phyloP scores from a whole-genome alignment of 2,797 vertebrate genomes.

The Alectoris magna region DNA sequence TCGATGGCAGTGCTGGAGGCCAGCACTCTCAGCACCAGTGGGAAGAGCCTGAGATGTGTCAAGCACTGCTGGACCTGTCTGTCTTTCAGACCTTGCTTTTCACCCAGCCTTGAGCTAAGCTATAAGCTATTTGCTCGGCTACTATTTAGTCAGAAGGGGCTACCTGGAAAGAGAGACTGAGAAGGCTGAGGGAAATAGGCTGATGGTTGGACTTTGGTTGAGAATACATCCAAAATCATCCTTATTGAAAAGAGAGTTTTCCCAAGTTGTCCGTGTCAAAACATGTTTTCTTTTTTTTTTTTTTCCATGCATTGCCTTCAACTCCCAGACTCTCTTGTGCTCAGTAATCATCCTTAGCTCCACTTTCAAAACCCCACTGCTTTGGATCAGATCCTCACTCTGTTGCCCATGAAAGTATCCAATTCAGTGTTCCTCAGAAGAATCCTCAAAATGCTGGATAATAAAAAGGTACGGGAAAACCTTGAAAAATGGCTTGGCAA shows the following conservation, averaged over 20 bases:
- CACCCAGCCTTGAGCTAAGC: background rate
- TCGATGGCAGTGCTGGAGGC: background rate
- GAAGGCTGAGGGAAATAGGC: background rate
- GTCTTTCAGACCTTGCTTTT: background rate
- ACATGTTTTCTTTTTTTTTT: background rate
- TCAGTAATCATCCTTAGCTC: fast-evolving
- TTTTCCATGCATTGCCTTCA: background rate
- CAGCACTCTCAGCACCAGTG: background rate
- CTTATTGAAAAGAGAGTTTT: background rate
- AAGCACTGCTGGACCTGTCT: background rate
- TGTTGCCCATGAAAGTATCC: background rate
- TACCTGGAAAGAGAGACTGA: background rate
- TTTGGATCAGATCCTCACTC: background rate
- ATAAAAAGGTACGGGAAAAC: background rate
- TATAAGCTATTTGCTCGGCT: fast-evolving
- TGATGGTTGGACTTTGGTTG: background rate
- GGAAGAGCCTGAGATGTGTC: background rate
- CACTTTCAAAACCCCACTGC: background rate
- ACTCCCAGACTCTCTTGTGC: fast-evolving
- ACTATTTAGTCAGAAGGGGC: background rate
- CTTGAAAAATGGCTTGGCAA: background rate
- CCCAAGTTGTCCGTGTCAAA: fast-evolving
- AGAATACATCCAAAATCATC: background rate
- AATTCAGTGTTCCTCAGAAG: background rate
- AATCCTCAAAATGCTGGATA: background rate